Conservation (phyloP, 2,797 vertebrate genomes). For the Ctenochaetus hawaiiensis region DNA sequence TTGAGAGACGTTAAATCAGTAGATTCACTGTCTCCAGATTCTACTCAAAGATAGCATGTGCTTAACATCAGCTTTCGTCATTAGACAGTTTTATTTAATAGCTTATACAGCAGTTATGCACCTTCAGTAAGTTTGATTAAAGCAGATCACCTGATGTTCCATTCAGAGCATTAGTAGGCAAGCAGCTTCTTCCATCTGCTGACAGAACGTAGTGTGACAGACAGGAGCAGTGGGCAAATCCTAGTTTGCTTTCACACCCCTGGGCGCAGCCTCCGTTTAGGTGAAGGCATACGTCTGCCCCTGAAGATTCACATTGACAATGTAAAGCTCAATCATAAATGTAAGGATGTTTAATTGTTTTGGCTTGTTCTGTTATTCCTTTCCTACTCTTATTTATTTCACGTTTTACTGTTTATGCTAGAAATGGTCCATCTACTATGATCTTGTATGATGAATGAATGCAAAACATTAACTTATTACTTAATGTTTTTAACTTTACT, state of each 20-base stretch:
- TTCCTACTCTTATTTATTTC: not conserved
- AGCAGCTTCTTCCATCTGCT: constrained; percentile 82
- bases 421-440: not conserved
- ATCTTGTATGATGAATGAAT: not conserved
- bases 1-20: constrained; percentile 42
- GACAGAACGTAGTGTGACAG: constrained; percentile 76
- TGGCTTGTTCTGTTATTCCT: not conserved
- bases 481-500: too few species aligned
- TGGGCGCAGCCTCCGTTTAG: constrained; percentile 90
- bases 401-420: not conserved
- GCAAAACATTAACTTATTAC: too few species aligned
- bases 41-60: constrained; percentile 32
- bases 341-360: not conserved
- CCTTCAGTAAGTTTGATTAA: not conserved
- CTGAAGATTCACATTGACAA: constrained; percentile 64
- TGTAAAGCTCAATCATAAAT: too few species aligned
- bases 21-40: constrained; percentile 55
- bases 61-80: not conserved
- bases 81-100: not conserved
- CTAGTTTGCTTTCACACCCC: constrained; percentile 88
- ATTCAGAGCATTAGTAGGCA: constrained; percentile 41
- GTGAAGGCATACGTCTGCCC: constrained; percentile 86
- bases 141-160: constrained; percentile 78
- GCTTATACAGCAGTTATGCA: not conserved
- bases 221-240: constrained; percentile 84